Percentiles rank a stretch among this genome's conserved stretches.
These are phyloP conservation scores for Antheraea assamensis DNA, from an alignment of 2,888 invertebrate species.

Conservation along the genomic window DNA sequence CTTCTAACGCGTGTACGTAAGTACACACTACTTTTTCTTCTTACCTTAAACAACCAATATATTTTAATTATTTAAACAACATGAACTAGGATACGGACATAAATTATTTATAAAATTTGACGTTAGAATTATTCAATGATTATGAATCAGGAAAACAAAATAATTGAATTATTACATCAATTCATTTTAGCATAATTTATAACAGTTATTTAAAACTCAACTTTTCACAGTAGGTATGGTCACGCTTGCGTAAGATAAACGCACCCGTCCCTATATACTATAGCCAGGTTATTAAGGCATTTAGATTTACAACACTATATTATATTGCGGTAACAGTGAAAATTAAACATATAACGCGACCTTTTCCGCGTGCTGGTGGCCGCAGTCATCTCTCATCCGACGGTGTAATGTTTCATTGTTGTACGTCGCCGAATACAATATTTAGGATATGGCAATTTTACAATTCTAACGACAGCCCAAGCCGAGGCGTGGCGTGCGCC, in stretches of 20 bases:
- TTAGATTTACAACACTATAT: conserved; percentile 21
- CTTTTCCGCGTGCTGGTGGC: conserved; percentile 46
- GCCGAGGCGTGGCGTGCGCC: too few species aligned
- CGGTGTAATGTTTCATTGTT: conserved; percentile 60
- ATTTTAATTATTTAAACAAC: too few species aligned
- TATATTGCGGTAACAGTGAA: conserved; percentile 26
- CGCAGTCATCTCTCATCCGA: conserved; percentile 56
- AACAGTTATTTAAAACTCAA: background rate
- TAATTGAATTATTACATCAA: too few species aligned
- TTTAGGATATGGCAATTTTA: conserved; percentile 45
- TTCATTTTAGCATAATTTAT: background rate
- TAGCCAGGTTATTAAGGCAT: conserved; percentile 10
- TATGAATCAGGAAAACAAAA: too few species aligned
- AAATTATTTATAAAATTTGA: too few species aligned
- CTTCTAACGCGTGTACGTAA: too few species aligned
- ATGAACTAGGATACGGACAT: too few species aligned
- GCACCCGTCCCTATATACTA: conserved; percentile 18
- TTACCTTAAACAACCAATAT: too few species aligned
- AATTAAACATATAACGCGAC: conserved; percentile 25
- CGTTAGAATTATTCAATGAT: background rate
- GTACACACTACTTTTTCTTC: too few species aligned
- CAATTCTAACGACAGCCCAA: background rate
- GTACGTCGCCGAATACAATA: conserved; percentile 21
- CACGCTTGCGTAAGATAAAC: conserved; percentile 9
- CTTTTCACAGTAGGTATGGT: background rate